Evolutionary conservation across 2,113 vertebrate species (phyloP).

Genomic region (Himantopus leucocephalus): DNA sequence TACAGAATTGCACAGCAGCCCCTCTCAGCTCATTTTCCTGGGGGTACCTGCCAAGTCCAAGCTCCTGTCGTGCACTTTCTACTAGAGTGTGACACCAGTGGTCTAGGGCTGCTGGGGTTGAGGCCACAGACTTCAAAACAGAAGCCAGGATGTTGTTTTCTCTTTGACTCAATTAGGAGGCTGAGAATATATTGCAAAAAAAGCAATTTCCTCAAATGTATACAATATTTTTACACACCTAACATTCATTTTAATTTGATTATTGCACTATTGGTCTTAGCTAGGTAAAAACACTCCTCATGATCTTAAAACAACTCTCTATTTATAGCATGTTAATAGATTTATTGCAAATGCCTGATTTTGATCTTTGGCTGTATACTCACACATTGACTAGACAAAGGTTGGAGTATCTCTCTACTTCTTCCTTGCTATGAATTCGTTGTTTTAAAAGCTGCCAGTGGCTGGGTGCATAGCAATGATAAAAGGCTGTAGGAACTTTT

Average conservation of each 20-base stretch:
- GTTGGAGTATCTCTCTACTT: background rate
- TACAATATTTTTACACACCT: background rate
- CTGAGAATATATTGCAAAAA: background rate
- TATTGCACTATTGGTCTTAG: background rate
- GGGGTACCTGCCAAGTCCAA: background rate
- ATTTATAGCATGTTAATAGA: background rate
- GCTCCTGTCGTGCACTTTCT: background rate
- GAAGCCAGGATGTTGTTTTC: background rate
- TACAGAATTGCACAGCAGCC: background rate
- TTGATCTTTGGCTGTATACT: background rate
- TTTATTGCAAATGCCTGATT: background rate
- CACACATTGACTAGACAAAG: background rate
- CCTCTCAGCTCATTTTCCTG: background rate
- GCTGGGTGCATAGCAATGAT: background rate
- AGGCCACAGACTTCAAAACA: background rate
- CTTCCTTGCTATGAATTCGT: background rate
- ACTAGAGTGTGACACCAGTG: background rate
- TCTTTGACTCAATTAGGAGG: background rate
- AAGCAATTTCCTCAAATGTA: background rate
- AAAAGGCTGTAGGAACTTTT: background rate
- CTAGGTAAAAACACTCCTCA: background rate
- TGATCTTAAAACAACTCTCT: background rate
- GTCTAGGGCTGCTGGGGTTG: background rate
- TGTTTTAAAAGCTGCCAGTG: background rate
- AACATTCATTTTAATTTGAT: background rate